Evolutionary conservation across 2,113 vertebrate species (phyloP).

Genomic region (Charadrius vociferus): DNA sequence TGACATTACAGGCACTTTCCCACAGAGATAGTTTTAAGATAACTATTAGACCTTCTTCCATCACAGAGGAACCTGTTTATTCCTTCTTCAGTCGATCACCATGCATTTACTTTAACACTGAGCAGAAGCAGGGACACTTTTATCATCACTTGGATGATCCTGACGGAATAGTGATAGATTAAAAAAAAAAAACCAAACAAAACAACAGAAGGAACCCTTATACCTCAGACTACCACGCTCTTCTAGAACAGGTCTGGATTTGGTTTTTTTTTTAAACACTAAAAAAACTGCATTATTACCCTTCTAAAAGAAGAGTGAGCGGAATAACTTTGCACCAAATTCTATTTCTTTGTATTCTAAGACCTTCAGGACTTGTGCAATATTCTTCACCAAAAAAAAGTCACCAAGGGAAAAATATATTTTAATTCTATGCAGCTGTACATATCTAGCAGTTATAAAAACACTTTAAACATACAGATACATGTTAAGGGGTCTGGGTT

Average conservation of each 20-base stretch:
- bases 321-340: not conserved
- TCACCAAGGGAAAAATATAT: not conserved
- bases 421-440: not conserved
- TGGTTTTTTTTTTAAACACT: not conserved
- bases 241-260: not conserved
- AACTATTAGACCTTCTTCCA: not conserved
- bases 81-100: not conserved
- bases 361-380: not conserved
- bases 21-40: not conserved
- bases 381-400: not conserved
- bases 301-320: not conserved
- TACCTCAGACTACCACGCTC: not conserved
- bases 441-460: not conserved
- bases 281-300: not conserved
- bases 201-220: not conserved
- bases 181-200: not conserved
- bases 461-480: not conserved
- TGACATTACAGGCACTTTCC: not conserved
- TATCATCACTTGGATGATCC: not conserved
- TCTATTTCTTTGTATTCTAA: not conserved
- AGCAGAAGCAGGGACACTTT: not conserved
- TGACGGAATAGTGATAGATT: not conserved
- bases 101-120: not conserved
- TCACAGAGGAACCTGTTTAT: not conserved
- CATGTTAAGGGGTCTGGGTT: not conserved